phyloP scores from a whole-genome alignment of 2,888 invertebrate species.

The Agrotis puta region DNA sequence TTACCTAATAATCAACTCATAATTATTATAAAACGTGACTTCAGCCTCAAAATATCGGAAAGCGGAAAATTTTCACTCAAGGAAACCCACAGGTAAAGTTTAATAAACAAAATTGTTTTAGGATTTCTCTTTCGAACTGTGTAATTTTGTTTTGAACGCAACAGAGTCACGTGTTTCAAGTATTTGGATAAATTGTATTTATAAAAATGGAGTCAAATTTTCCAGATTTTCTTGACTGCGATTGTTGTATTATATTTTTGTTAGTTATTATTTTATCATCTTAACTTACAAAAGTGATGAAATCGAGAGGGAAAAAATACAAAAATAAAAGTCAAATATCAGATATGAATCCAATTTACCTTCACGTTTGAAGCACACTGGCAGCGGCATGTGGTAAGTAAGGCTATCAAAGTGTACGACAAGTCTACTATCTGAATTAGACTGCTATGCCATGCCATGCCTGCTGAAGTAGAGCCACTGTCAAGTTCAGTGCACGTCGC shows the following conservation, averaged over 20 bases:
- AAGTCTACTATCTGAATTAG: no score
- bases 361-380: no score
- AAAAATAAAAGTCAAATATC: no score
- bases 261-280: not conserved
- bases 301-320: not conserved
- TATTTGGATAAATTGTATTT: not conserved
- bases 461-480: no score
- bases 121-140: constrained; percentile 18
- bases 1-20: not conserved
- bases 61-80: not conserved
- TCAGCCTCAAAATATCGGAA: not conserved
- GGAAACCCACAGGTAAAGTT: constrained; percentile 7
- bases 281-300: not conserved
- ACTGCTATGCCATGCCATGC: no score
- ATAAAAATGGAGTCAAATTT: not conserved
- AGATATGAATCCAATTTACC: not conserved
- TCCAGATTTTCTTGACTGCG: not conserved
- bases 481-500: no score
- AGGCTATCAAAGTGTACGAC: no score
- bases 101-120: constrained; percentile 2
- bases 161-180: constrained; percentile 3
- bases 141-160: constrained; percentile 10
- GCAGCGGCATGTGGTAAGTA: no score
- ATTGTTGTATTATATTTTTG: not conserved
- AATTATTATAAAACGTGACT: constrained; percentile 13